Percentiles rank a stretch among this genome's conserved stretches.
Conservation (phyloP, 2,888 invertebrate species). For the Lycocerus yunnanus region DNA sequence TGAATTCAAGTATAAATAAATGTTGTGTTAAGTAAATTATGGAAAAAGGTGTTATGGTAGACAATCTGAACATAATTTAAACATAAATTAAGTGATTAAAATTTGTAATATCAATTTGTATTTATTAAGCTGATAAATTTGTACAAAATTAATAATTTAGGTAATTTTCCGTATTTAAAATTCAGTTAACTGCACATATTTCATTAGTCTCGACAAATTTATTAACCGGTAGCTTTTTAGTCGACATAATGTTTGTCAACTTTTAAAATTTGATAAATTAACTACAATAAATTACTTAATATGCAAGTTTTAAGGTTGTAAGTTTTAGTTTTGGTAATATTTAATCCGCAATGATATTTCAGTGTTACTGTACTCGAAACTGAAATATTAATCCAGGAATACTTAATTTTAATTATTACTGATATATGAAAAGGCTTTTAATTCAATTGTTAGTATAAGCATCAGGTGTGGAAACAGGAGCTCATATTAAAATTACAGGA, state of each 20-base stretch:
- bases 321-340: background rate
- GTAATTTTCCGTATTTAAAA: background rate
- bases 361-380: background rate
- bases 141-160: background rate
- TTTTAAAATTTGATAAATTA: background rate
- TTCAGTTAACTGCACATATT: background rate
- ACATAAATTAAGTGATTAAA: background rate
- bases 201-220: background rate
- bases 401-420: constrained; percentile 1
- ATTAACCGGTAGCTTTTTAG: background rate
- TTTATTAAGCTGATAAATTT: background rate
- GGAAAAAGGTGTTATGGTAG: background rate
- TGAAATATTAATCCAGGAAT: background rate
- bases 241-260: background rate
- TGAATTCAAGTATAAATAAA: background rate
- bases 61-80: background rate
- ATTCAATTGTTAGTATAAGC: constrained; percentile 4
- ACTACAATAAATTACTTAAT: background rate
- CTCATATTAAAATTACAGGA: constrained; percentile 3
- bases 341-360: background rate
- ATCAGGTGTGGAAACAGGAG: constrained; percentile 2
- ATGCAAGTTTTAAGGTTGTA: background rate
- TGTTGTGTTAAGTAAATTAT: background rate
- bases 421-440: background rate
- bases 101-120: background rate